phyloP scores from a whole-genome alignment of 1,140 invertebrate genomes.

The Papilio xuthus region DNA sequence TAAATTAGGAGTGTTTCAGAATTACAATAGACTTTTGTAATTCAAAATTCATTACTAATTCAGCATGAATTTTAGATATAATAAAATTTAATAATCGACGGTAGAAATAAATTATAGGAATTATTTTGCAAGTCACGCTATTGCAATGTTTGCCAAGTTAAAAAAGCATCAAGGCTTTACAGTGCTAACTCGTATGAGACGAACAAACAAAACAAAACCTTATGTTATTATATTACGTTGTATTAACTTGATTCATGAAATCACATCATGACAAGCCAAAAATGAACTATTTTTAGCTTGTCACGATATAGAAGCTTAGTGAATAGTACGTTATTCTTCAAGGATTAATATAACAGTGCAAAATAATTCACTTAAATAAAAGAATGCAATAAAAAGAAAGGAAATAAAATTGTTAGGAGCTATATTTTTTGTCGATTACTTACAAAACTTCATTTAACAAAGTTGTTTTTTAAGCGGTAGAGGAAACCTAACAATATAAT shows the following conservation, averaged over 20 bases:
- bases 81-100: neutral
- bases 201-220: neutral
- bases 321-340: too few relatives aligned
- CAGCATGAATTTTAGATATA: neutral
- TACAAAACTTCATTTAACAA: neutral
- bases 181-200: neutral
- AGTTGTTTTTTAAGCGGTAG: neutral
- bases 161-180: neutral
- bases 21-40: neutral
- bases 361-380: neutral
- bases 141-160: neutral
- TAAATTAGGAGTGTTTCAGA: too few relatives aligned
- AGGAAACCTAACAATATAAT: neutral
- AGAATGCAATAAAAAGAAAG: neutral
- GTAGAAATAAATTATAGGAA: neutral
- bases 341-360: too few relatives aligned
- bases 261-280: too few relatives aligned
- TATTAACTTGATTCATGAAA: too few relatives aligned
- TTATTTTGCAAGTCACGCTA: neutral
- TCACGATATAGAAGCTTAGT: too few relatives aligned
- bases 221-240: too few relatives aligned
- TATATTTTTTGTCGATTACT: neutral
- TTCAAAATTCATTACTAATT: neutral
- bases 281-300: too few relatives aligned
- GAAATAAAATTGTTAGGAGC: neutral